A percentile compares a stretch with the other conserved stretches of the same genome.
These are phyloP conservation scores for Dreissena polymorpha DNA, from an alignment of 1,140 invertebrate genomes.

Conservation along the genomic window DNA sequence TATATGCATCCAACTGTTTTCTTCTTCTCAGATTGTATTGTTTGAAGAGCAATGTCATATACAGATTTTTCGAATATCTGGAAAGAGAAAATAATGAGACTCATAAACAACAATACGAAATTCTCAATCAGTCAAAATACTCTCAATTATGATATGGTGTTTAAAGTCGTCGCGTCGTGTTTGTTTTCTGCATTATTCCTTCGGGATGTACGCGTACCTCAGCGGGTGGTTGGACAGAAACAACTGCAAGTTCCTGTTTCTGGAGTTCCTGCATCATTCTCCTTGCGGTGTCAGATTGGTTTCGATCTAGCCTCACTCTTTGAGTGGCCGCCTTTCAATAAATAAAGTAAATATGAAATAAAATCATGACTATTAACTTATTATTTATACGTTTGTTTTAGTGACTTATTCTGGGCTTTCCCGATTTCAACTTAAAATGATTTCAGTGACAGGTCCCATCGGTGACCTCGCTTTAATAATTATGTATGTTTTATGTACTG, in stretches of 20 bases:
- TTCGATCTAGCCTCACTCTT: not conserved
- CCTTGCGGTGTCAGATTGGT: not conserved
- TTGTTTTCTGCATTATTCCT: not conserved
- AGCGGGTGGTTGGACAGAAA: not conserved
- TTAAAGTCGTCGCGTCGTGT: not conserved
- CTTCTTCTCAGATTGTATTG: no score
- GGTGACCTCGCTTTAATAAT: not conserved
- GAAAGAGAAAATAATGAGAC: not conserved
- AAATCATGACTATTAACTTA: not conserved
- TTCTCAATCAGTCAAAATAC: not conserved
- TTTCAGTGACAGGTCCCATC: no score
- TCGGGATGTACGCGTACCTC: not conserved
- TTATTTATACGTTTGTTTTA: not conserved
- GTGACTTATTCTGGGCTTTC: not conserved
- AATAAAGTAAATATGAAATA: not conserved
- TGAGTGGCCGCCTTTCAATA: not conserved
- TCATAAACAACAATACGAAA: not conserved
- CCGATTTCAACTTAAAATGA: not conserved
- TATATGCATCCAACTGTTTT: no score
- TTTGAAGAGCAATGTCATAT: not conserved
- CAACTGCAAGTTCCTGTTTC: not conserved
- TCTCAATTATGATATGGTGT: not conserved
- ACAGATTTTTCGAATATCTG: conserved; percentile 12
- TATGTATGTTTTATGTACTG: not conserved
- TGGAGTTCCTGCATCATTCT: not conserved